Base-by-base conservation (phyloP, 2,113 vertebrate species). In the Phyllostomus hastatus region DNA sequence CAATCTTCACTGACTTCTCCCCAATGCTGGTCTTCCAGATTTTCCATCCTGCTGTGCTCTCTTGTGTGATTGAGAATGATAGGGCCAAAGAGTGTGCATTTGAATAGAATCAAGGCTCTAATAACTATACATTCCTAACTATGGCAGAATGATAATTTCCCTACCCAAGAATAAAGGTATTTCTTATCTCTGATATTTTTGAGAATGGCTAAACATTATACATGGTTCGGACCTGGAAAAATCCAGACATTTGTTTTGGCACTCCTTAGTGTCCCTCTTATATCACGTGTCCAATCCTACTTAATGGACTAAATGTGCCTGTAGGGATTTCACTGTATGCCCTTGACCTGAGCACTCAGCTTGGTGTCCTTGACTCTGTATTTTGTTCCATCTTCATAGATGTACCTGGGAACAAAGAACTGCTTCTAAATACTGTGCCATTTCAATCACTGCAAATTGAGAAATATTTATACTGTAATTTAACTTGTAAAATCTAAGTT, bases 361-460 rank as follows among this genome's bases (percentile, higher is more conserved):
- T 35, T 43, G 9, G 17, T 35, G 35, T 46, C 24, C 19, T 20
- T 79, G 19, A 78, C 59, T 87, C 11, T 66, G n/a, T 9, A 57
- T 54, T 31, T 38, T 66, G 26, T 41, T 72, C 10, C 48, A 35
- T 64, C 46, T 54, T 80, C 24, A 80, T 91, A 52, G 26, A 88
- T 57, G 9, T 17, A 86, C 8, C 6, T 81, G 35, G 38, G 22
- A 38, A 14, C 31, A 66, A 54, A 73, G 33, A 54, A 50, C 17
- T 66, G 20, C 81, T 52, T 86, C 35, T 64, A 31, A 28, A 17
- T 46, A 46, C 28, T 75, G 28, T 81, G 28, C 16, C 19, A 81
- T 87, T 88, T 88, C 82, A 75, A 57, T 88, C 22, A 88, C 26
- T 88, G 5, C 19, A 82, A 88, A 76, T 46, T 22, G 24, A 91